These are phyloP conservation scores for Stichodactyla mertensii DNA, from an alignment of 64 coral and sea anemone species.

Conservation along the genomic window DNA sequence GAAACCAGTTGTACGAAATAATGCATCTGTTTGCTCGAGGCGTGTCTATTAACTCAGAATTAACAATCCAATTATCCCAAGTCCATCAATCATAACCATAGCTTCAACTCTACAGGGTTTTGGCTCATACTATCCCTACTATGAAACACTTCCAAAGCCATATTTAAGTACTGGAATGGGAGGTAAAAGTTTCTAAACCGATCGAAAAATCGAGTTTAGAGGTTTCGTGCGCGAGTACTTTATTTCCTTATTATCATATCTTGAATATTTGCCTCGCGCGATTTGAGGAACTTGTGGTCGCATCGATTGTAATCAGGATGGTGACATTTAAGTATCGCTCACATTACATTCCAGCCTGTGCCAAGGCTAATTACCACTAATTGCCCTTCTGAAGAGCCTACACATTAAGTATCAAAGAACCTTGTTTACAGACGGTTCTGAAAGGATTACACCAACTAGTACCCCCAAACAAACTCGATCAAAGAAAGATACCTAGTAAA, in stretches of 20 bases:
- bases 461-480: background rate
- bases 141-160: background rate
- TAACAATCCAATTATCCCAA: background rate
- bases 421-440: conserved; percentile 6
- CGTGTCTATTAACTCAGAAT: background rate
- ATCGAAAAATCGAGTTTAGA: background rate
- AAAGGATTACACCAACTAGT: background rate
- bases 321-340: background rate
- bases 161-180: background rate
- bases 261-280: background rate
- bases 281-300: conserved; percentile 14
- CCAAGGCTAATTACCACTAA: conserved; percentile 11
- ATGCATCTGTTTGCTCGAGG: background rate
- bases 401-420: conserved; percentile 9
- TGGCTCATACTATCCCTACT: background rate
- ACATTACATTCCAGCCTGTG: conserved; percentile 7
- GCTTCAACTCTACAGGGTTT: background rate
- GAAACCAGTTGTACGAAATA: background rate
- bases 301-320: background rate
- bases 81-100: background rate
- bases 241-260: background rate
- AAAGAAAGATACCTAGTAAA: background rate
- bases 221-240: background rate
- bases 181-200: background rate
- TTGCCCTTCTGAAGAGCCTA: conserved; percentile 11